Base-by-base conservation (phyloP, 2,113 vertebrate species). In the Oriolus oriolus region DNA sequence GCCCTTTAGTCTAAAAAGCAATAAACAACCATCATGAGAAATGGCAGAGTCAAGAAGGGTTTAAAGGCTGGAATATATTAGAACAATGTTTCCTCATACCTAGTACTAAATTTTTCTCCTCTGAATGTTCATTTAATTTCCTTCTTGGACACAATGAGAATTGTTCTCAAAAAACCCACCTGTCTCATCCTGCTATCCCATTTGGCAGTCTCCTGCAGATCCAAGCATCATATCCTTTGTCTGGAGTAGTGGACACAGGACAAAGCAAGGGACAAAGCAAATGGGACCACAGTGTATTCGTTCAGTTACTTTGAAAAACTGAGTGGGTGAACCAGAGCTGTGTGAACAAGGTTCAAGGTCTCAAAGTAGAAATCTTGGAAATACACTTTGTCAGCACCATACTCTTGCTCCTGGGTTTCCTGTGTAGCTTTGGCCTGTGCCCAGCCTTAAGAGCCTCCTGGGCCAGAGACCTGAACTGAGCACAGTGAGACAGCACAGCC, bases 61-160 rank as follows among this genome's bases (percentile, higher is more conserved):
- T 95, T 95, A 97, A 95, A 95, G 92, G 31, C n/a, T 75, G 70
- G 84, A 89, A 91, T 94, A 95, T 90, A 71, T 94, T 63, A 78
- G 64, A 88, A 56, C 27, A 37, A 21, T 56, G 6, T 96, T 96
- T 96, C 95, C 95, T 97, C 92, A 93, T 95, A 93, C 88, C 41
- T 83, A 35, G 8, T 4, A 50, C 44, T 84, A 81, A 74, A 41
- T 60, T 63, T 94, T 86, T 33, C 18, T 78, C 14, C 24, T 31
- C 37, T 64, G 37, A 60, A 56, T 2, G 4, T 47, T 88, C 28
- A 42, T 74, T 73, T 65, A n/a, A 86, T 89, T 95, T 97, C 85
- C 90, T 94, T 71, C 49, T 89, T 54, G 41, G 27, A 75, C 61
- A 85, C 76, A 85, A 64, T 41, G 28, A 77, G 26, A 68, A 56